phyloP scores from a whole-genome alignment of 2,888 invertebrate species.

The Orthosia gothica region DNA sequence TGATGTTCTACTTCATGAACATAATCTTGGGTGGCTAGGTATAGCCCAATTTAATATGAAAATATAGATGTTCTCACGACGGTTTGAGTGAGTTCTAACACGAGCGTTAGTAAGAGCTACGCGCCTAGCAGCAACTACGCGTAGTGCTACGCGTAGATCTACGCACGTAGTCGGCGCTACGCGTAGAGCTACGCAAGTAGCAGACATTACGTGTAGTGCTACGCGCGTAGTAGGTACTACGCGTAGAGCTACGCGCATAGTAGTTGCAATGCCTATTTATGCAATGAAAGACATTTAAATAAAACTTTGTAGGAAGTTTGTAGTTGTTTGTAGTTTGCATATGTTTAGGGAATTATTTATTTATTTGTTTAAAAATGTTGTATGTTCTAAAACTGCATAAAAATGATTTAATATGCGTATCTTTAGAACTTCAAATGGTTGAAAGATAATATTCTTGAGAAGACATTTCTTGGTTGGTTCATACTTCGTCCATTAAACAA shows the following conservation, averaged over 20 bases:
- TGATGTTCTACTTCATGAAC: neutral
- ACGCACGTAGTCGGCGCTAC: neutral
- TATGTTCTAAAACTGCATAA: too few species aligned
- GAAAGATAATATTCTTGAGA: neutral
- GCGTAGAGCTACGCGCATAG: too few species aligned
- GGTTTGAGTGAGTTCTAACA: too few species aligned
- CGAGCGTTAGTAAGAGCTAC: too few species aligned
- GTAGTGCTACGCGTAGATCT: too few species aligned
- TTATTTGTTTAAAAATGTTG: too few species aligned
- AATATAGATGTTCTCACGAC: neutral
- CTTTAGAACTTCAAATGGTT: neutral
- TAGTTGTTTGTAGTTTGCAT: too few species aligned
- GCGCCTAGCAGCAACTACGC: too few species aligned
- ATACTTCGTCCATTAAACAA: neutral
- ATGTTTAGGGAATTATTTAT: too few species aligned
- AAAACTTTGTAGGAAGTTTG: too few species aligned
- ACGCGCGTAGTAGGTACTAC: neutral
- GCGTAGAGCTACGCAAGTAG: neutral
- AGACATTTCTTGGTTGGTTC: neutral
- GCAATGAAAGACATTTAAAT: too few species aligned
- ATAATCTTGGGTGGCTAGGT: neutral
- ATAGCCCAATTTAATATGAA: neutral
- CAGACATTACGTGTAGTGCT: constrained; percentile 9
- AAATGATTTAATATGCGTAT: neutral
- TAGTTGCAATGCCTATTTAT: too few species aligned